Evolutionary conservation across 2,113 vertebrate genomes (phyloP).

Genomic region (rat (Rattus norvegicus)): GRCr8 NC_086039.1:131027501-131028000

Average conservation of each 20-base stretch:
- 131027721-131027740: neutral
- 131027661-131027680: neutral
- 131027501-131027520: slow-evolving; percentile 41
- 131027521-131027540: slow-evolving; percentile 49
- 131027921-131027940: neutral
- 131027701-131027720: neutral
- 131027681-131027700: neutral
- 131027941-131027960: neutral
- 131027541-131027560: slow-evolving; percentile 55
- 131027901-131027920: slow-evolving; percentile 17
- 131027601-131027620: slow-evolving; percentile 20
- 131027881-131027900: neutral
- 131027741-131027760: neutral
- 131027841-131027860: neutral
- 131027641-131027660: neutral
- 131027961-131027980: neutral
- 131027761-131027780: neutral
- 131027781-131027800: neutral
- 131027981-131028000: neutral
- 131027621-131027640: slow-evolving; percentile 44
- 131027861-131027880: neutral
- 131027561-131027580: slow-evolving; percentile 9
- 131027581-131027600: slow-evolving; percentile 38
- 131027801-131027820: neutral
- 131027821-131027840: neutral